Percentiles rank a stretch among this genome's conserved stretches.
These are phyloP conservation scores for Clarias laeviceps DNA, from an alignment of 2,797 vertebrate genomes.

Conservation along the genomic window DNA sequence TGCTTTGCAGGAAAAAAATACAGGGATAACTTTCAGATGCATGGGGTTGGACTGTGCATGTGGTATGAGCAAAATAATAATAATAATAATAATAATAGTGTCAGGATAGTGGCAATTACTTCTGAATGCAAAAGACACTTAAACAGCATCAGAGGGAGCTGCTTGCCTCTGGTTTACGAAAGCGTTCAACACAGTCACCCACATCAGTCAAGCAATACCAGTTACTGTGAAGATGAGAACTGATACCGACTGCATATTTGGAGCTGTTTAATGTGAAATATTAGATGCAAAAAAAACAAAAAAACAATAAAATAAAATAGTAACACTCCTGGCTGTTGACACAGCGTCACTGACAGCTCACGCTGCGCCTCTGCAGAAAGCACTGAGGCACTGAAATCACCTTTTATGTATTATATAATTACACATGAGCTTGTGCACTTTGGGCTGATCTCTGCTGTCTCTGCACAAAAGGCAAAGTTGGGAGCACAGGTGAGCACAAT, in stretches of 20 bases:
- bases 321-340: conserved; percentile 74
- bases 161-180: conserved; percentile 72
- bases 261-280: conserved; percentile 71
- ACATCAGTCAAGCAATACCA: conserved; percentile 73
- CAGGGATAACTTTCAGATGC: conserved; percentile 3
- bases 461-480: conserved; percentile 30
- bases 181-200: conserved; percentile 73
- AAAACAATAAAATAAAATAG: conserved; percentile 42
- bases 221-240: conserved; percentile 74
- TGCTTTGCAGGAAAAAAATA: conserved; percentile 15
- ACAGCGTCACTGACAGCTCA: conserved; percentile 68
- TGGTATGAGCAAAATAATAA: background rate
- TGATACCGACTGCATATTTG: conserved; percentile 60
- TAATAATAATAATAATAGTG: conserved; percentile 50
- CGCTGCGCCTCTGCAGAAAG: conserved; percentile 71
- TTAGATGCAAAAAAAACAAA: conserved; percentile 61
- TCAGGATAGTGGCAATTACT: conserved; percentile 67
- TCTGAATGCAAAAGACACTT: conserved; percentile 75
- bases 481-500: conserved; percentile 11
- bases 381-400: conserved; percentile 63
- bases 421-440: conserved; percentile 69
- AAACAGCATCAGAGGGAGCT: conserved; percentile 69
- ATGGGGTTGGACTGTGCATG: conserved; percentile 11
- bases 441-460: conserved; percentile 52
- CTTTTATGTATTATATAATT: conserved; percentile 74